These are phyloP conservation scores for Acleris emargana DNA, from an alignment of 2,888 invertebrate species.

Conservation along the genomic window DNA sequence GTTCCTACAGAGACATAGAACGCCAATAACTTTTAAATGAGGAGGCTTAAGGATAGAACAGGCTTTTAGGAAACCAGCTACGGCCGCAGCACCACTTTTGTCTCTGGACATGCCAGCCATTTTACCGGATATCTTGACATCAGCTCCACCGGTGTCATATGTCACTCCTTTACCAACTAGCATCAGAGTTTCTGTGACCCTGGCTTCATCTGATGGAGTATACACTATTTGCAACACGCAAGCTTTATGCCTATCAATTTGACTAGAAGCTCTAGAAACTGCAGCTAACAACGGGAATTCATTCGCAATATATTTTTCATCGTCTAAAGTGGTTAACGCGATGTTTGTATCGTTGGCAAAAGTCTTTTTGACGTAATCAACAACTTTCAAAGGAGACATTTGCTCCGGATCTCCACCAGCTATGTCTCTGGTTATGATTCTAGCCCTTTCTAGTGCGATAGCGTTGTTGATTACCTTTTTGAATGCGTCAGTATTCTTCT, in stretches of 20 bases:
- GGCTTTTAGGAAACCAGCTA: slow-evolving; percentile 93
- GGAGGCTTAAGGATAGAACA: slow-evolving; percentile 88
- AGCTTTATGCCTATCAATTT: slow-evolving; percentile 86
- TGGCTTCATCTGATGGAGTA: slow-evolving; percentile 73
- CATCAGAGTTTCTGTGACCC: slow-evolving; percentile 87
- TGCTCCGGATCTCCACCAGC: slow-evolving; percentile 94
- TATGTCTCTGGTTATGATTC: slow-evolving; percentile 78
- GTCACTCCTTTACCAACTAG: slow-evolving; percentile 95
- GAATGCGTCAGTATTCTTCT: slow-evolving; percentile 78
- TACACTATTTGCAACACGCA: slow-evolving; percentile 86
- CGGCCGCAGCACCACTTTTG: slow-evolving; percentile 95
- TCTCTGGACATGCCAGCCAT: slow-evolving; percentile 95
- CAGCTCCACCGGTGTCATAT: slow-evolving; percentile 91
- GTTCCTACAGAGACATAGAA: slow-evolving; percentile 92
- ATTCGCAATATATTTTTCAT: slow-evolving; percentile 83
- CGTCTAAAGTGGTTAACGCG: slow-evolving; percentile 85
- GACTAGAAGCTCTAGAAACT: slow-evolving; percentile 89
- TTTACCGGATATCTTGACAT: slow-evolving; percentile 87
- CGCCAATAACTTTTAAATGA: slow-evolving; percentile 89
- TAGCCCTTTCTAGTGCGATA: slow-evolving; percentile 86
- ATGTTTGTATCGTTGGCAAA: slow-evolving; percentile 86
- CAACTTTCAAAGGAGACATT: slow-evolving; percentile 92
- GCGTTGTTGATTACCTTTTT: slow-evolving; percentile 85
- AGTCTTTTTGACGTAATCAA: slow-evolving; percentile 87
- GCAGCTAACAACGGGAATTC: slow-evolving; percentile 92